These are phyloP conservation scores for Rotaria sp. DNA, from an alignment of 2,888 invertebrate species.

Conservation along the genomic window DNA sequence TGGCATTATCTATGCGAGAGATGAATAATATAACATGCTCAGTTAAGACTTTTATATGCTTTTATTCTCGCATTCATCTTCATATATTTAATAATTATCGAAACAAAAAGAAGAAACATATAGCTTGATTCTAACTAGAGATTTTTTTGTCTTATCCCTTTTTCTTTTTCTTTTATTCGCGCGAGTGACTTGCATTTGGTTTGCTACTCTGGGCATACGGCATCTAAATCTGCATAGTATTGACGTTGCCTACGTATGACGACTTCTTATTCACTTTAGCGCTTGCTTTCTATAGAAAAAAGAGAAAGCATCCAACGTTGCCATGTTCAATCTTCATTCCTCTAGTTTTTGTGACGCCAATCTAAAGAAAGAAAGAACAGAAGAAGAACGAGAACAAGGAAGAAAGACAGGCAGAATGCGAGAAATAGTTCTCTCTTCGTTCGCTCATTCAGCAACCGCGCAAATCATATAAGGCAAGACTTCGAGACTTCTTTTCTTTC, in stretches of 20 bases:
- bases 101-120: neutral
- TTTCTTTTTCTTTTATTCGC: neutral
- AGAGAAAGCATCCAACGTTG: neutral
- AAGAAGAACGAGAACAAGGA: neutral
- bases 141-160: neutral
- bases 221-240: neutral
- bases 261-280: constrained; percentile 4
- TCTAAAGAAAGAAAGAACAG: neutral
- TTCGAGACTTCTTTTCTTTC: constrained; percentile 6
- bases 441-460: neutral
- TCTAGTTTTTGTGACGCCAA: constrained; percentile 12
- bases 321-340: constrained; percentile 10
- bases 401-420: neutral
- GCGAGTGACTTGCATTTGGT: neutral
- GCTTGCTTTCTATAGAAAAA: neutral
- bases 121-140: neutral
- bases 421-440: neutral
- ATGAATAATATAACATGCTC: too few species aligned
- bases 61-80: neutral
- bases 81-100: neutral
- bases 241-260: neutral
- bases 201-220: neutral
- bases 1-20: neutral
- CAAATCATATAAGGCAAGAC: constrained; percentile 9
- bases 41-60: neutral